Evolutionary conservation across 2,888 invertebrate species (phyloP), one percentile per base, ranked within the genome.

Genomic region (Meganola albula): DNA sequence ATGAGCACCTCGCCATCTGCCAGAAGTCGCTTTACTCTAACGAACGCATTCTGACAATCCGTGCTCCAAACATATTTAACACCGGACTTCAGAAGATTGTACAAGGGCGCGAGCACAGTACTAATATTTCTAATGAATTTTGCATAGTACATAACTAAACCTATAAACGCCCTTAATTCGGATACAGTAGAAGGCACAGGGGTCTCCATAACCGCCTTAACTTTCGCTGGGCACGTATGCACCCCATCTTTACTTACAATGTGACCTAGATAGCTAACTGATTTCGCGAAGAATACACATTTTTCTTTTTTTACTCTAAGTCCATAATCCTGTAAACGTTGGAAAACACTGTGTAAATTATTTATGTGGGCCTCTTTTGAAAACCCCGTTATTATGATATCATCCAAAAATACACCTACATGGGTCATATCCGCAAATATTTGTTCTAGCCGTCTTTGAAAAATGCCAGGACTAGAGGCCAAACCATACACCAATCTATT

Each of bases 91-190:
- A 16, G 16, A 5, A 16, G 6, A 5, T 5, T 6, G 6, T 16
- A 16, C 16, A 16, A 16, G 4, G 16, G 16, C 6, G 16, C 16
- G 4, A 16, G 6, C 4, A 16, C 6, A 5, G 16, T 16, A 6
- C 16, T 16, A 9, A 32, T 20, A 21, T 32, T 26, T n/a, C 12
- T 16, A 1, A 32, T 26, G 12, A 32, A 32, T 21, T 32, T 32
- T 3, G 25, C 26, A 21, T 32, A 32, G 12, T 32, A 32, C 25
- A 25, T 26, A 0, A 32, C 31, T 26, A 32, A 10, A 2, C 32
- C 32, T 4, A 32, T 12, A 31, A 31, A 31, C 2, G 24, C 14
- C 4, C 16, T 4, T 6, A 16, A 16, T 16, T 16, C 16, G 4
- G 16, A 16, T 16, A 16, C 16, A 6, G 16, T 16, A 11, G 2